These are phyloP conservation scores for Astreopora myriophthalma DNA, from an alignment of 64 coral and sea anemone species.

Conservation along the genomic window DNA sequence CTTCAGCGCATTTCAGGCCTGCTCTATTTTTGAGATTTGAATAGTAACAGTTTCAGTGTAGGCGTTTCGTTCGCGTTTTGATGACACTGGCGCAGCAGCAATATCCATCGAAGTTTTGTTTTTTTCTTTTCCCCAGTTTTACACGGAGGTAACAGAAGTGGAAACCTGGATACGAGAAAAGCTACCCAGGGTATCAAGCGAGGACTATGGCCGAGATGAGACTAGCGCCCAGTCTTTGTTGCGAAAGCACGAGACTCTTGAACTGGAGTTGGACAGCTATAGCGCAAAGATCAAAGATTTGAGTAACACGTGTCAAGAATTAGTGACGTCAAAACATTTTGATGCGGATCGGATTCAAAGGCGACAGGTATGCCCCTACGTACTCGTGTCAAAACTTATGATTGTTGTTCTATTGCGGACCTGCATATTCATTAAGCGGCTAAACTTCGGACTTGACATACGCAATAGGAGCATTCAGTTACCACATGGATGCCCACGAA, in stretches of 20 bases:
- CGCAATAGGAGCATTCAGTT: neutral
- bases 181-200: constrained; percentile 74
- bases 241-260: constrained; percentile 81
- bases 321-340: constrained; percentile 45
- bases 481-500: no score
- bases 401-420: no score
- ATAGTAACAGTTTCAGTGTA: no score
- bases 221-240: constrained; percentile 85
- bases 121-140: constrained; percentile 64
- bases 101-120: neutral
- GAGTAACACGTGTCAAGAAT: constrained; percentile 38
- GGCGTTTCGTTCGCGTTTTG: no score
- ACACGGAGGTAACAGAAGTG: constrained; percentile 78
- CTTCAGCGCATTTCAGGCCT: no score
- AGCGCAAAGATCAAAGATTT: constrained; percentile 55
- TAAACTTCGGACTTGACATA: no score
- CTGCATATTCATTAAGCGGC: no score
- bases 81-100: no score
- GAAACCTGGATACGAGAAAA: constrained; percentile 88
- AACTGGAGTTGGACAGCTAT: constrained; percentile 81
- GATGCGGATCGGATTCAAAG: constrained; percentile 67
- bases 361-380: constrained; percentile 51
- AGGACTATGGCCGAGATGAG: constrained; percentile 92
- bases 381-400: neutral
- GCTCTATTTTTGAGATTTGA: no score